Evolutionary conservation across 2,797 vertebrate genomes (phyloP).

Genomic region (Anas georgica): DNA sequence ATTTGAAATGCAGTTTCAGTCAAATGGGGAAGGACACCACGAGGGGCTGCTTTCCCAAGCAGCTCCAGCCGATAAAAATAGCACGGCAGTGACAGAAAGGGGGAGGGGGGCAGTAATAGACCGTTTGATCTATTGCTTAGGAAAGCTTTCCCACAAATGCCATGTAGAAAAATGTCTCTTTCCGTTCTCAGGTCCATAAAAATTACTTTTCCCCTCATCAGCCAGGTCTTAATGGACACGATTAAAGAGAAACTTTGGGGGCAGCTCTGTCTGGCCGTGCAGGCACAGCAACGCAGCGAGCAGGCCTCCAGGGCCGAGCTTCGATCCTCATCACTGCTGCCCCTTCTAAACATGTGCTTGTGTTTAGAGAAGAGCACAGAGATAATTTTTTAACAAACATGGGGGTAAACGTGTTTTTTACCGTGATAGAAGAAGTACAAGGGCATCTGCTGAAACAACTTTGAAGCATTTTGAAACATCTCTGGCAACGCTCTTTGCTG

Average conservation of each 20-base stretch:
- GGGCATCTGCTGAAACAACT: background rate
- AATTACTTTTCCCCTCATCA: background rate
- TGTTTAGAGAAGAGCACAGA: background rate
- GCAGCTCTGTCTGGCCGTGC: background rate
- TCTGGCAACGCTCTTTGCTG: background rate
- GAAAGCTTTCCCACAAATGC: background rate
- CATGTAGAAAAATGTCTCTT: background rate
- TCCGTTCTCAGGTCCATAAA: background rate
- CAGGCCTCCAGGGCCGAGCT: background rate
- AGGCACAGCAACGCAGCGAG: accelerated
- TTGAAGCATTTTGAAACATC: background rate
- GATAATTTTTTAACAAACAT: background rate
- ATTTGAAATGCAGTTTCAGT: background rate
- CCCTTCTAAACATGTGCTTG: background rate
- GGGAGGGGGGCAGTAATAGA: background rate
- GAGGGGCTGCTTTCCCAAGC: background rate
- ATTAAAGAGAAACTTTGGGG: background rate
- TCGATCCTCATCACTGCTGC: background rate
- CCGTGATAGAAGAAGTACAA: accelerated
- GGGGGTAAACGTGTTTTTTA: background rate
- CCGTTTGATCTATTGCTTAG: background rate
- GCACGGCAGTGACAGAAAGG: background rate
- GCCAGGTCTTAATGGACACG: background rate
- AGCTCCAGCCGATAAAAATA: background rate
- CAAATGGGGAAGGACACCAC: background rate